These are phyloP conservation scores for Melitaea cinxia DNA, from an alignment of 1,140 invertebrate genomes.

Conservation along the genomic window DNA sequence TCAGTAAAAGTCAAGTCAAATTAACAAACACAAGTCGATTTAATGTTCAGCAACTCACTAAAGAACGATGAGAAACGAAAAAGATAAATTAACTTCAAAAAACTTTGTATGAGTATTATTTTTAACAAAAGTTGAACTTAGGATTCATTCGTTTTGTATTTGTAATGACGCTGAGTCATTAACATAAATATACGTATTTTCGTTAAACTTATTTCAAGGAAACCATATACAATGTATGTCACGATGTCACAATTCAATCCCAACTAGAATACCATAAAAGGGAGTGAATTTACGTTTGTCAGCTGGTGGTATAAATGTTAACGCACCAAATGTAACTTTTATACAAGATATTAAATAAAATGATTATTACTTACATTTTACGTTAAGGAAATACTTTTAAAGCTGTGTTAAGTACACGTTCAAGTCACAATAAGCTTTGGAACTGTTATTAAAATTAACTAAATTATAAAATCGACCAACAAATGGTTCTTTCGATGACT, in stretches of 20 bases:
- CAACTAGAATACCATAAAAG: constrained; percentile 50
- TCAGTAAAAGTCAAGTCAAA: not conserved
- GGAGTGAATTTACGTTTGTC: constrained; percentile 44
- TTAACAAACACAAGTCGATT: too few relatives aligned
- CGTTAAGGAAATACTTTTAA: not conserved
- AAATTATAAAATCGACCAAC: not conserved
- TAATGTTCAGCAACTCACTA: too few relatives aligned
- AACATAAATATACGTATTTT: constrained; percentile 8
- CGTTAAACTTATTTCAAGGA: constrained; percentile 3
- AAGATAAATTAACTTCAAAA: not conserved
- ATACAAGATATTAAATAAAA: not conserved
- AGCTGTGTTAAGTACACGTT: not conserved
- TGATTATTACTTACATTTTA: constrained; percentile 1
- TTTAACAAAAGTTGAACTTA: not conserved
- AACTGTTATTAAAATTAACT: not conserved
- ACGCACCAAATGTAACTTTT: not conserved
- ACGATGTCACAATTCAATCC: constrained; percentile 24
- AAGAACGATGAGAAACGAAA: not conserved
- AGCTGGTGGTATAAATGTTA: constrained; percentile 12
- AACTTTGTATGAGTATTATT: not conserved
- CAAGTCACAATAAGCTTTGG: not conserved
- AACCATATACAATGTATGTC: constrained; percentile 14
- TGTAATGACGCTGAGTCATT: constrained; percentile 14
- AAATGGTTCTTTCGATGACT: constrained; percentile 4
- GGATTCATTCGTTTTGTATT: not conserved